Conservation (phyloP, 30 jellyfish, hydroid and myxozoan species). For the Hydractinia symbiolongicarpus region DNA sequence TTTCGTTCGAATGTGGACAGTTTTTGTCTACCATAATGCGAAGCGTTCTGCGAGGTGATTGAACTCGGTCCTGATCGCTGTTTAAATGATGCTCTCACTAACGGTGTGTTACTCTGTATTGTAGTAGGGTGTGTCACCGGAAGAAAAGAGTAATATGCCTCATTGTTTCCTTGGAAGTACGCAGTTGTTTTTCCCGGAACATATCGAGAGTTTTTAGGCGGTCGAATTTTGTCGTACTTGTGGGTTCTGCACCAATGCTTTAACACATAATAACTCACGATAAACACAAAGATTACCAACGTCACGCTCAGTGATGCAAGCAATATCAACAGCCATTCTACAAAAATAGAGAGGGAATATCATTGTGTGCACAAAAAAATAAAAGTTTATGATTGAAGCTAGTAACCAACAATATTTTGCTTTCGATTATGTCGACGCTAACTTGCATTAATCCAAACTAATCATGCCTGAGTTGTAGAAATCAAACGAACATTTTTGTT, state of each 20-base stretch:
- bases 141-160: neutral
- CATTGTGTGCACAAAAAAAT: too few relatives aligned
- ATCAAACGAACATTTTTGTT: too few relatives aligned
- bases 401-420: too few relatives aligned
- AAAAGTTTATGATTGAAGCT: too few relatives aligned
- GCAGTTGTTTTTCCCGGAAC: conserved; percentile 33
- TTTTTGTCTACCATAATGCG: neutral
- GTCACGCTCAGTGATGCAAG: conserved; percentile 1
- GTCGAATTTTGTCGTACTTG: conserved; percentile 19
- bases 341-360: too few relatives aligned
- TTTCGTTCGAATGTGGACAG: conserved; percentile 7
- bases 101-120: conserved; percentile 2
- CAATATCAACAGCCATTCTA: neutral
- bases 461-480: too few relatives aligned
- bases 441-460: too few relatives aligned
- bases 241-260: conserved; percentile 16
- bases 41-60: neutral
- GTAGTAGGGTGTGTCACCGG: conserved; percentile 23
- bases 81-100: neutral
- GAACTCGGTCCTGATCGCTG: neutral
- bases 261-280: neutral
- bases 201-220: neutral
- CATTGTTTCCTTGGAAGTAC: conserved; percentile 1
- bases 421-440: too few relatives aligned
- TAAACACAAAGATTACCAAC: neutral